Percentiles rank a stretch among this genome's conserved stretches.
These are phyloP conservation scores for Tenthredo scrophulariae DNA, from an alignment of 2,888 invertebrate species.

Conservation along the genomic window DNA sequence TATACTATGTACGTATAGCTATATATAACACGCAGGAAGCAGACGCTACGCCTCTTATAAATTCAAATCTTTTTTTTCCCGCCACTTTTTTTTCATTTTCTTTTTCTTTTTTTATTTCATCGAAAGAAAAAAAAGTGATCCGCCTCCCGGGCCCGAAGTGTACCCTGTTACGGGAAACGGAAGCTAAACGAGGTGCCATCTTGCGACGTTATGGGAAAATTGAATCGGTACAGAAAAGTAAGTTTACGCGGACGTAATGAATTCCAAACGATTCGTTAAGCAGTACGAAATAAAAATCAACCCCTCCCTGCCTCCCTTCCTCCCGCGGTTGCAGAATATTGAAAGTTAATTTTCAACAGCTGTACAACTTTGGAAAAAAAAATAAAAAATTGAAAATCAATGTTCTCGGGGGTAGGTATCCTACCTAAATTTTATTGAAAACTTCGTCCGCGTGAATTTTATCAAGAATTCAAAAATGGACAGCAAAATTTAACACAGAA, in stretches of 20 bases:
- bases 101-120: background rate
- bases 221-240: constrained; percentile 46
- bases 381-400: background rate
- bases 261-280: constrained; percentile 53
- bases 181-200: constrained; percentile 27
- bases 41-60: constrained; percentile 44
- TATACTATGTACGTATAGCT: background rate
- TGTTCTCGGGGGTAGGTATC: background rate
- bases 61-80: constrained; percentile 47
- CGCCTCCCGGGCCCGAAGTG: constrained; percentile 8
- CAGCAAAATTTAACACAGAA: background rate
- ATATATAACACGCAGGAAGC: constrained; percentile 25
- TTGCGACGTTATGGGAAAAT: constrained; percentile 20
- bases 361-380: background rate
- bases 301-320: too few relatives aligned
- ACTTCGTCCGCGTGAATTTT: background rate
- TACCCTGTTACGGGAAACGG: constrained; percentile 24
- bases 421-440: background rate
- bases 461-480: background rate
- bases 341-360: constrained; percentile 9
- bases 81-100: constrained; percentile 8
- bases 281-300: constrained; percentile 21
- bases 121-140: constrained; percentile 25
- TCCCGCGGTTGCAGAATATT: background rate
- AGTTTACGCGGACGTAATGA: constrained; percentile 39